Percentiles rank a stretch among this genome's conserved stretches.
Conservation (phyloP, 2,888 invertebrate species). For the Bellardia bayeri region DNA sequence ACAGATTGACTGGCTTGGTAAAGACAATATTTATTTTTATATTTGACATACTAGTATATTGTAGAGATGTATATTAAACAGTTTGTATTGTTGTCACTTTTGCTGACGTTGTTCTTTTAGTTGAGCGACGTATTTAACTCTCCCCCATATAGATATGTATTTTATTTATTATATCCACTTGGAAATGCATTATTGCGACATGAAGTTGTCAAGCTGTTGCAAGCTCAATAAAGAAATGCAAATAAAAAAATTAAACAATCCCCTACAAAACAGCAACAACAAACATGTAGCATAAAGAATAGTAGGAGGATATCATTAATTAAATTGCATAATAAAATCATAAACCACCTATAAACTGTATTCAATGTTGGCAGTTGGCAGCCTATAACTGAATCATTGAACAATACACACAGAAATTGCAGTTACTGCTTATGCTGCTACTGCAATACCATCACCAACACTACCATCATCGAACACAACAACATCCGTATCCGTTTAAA, state of each 20-base stretch:
- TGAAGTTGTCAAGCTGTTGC: constrained; percentile 60
- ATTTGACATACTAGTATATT: neutral
- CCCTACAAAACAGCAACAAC: constrained; percentile 30
- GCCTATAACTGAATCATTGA: constrained; percentile 22
- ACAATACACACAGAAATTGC: constrained; percentile 1
- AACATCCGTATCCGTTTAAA: constrained; percentile 16
- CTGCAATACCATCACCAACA: neutral
- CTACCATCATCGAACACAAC: constrained; percentile 8
- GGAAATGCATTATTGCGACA: constrained; percentile 63
- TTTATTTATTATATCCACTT: neutral
- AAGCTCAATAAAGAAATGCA: constrained; percentile 31
- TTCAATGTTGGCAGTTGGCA: constrained; percentile 26
- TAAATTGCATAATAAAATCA: constrained; percentile 72
- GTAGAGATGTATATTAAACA: neutral
- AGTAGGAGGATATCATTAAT: constrained; percentile 62
- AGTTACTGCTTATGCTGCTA: neutral
- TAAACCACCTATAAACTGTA: constrained; percentile 69
- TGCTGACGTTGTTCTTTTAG: constrained; percentile 16
- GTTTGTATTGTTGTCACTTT: constrained; percentile 18
- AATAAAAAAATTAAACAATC: constrained; percentile 38
- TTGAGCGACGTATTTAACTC: neutral
- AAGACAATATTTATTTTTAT: neutral
- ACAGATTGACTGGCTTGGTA: neutral
- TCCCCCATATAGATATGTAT: too few species aligned
- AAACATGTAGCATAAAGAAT: constrained; percentile 43